phyloP scores from a whole-genome alignment of 2,797 vertebrate species.

The Heterohyrax brucei region DNA sequence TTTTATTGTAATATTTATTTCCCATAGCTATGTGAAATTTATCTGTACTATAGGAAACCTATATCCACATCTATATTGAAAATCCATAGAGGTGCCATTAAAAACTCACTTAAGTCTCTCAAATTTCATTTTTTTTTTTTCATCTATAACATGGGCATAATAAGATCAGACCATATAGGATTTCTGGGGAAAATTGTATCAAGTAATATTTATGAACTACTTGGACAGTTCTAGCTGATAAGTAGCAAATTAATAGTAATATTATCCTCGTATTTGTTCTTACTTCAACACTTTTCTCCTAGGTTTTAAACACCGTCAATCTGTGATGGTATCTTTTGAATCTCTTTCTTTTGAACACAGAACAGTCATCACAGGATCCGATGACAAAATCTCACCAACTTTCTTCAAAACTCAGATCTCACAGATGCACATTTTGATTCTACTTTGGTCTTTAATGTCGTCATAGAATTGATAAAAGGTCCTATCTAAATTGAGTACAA shows the following conservation, averaged over 20 bases:
- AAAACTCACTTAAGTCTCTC: too few species aligned
- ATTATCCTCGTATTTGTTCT: not conserved
- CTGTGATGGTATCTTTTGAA: not conserved
- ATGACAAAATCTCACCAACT: not conserved
- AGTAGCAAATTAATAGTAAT: too few species aligned
- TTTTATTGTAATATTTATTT: too few species aligned
- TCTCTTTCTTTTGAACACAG: slow-evolving; percentile 14
- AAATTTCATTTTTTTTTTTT: too few species aligned
- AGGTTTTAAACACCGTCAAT: not conserved
- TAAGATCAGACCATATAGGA: too few species aligned
- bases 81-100: not conserved
- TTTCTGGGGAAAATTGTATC: too few species aligned
- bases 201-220: too few species aligned
- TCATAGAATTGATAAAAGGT: too few species aligned
- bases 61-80: not conserved
- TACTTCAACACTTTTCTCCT: not conserved
- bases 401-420: not conserved
- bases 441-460: too few species aligned
- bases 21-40: not conserved
- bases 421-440: too few species aligned
- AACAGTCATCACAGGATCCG: not conserved
- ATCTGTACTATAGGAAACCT: not conserved
- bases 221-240: not conserved
- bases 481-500: too few species aligned
- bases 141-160: too few species aligned